Percentiles rank a stretch among this genome's conserved stretches.
These are phyloP conservation scores for Etheostoma cragini DNA, from an alignment of 2,113 vertebrate species.

Conservation along the genomic window DNA sequence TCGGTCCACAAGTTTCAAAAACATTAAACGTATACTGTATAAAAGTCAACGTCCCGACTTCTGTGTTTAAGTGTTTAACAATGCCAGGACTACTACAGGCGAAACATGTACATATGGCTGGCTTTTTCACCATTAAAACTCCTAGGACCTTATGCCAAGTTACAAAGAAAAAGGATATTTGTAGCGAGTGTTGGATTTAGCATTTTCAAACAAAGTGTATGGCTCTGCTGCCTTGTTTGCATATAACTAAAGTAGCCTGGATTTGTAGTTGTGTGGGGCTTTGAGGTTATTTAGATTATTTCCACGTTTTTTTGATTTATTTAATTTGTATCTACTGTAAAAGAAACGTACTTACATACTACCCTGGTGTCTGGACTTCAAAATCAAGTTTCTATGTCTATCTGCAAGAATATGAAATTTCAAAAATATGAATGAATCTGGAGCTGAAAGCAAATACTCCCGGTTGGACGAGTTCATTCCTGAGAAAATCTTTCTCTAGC, in stretches of 20 bases:
- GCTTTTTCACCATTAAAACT: background rate
- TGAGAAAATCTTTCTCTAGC: constrained; percentile 33
- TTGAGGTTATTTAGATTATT: background rate
- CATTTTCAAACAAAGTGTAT: background rate
- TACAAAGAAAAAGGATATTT: background rate
- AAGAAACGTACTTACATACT: background rate
- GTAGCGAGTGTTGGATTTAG: background rate
- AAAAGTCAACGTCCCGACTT: background rate
- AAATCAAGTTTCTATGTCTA: background rate
- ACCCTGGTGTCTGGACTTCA: background rate
- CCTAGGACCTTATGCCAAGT: background rate
- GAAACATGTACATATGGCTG: background rate
- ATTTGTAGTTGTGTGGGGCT: background rate
- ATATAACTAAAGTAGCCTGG: background rate
- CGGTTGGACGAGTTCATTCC: constrained; percentile 15
- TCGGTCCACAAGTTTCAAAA: background rate
- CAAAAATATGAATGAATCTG: constrained; percentile 1
- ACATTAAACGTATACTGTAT: background rate
- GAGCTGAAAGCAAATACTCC: constrained; percentile 10
- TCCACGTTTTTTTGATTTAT: background rate
- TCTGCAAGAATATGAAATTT: background rate
- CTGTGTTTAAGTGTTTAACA: background rate
- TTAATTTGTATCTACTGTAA: background rate
- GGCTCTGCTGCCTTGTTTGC: background rate
- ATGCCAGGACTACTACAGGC: background rate